These are phyloP conservation scores for Anthopleura xanthogrammica DNA, from an alignment of 92 coral and sea anemone genomes.

Conservation along the genomic window DNA sequence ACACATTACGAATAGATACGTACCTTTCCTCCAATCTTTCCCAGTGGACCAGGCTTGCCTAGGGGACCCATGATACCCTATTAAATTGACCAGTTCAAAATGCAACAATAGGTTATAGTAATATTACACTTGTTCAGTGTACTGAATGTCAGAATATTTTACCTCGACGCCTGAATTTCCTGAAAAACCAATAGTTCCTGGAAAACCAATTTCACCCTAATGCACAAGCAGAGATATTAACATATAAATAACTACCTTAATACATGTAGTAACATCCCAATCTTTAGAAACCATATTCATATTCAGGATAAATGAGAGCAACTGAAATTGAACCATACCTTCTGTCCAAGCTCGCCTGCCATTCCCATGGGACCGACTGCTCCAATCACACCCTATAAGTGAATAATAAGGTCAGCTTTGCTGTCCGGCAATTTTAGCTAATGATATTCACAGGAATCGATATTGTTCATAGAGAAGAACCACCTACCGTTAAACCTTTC, in stretches of 20 bases:
- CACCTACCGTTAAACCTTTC: constrained; percentile 28
- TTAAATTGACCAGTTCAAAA: not conserved
- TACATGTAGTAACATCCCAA: not conserved
- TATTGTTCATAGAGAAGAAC: not conserved
- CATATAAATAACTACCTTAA: not conserved
- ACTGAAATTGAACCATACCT: constrained; percentile 20
- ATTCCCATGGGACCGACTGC: constrained; percentile 27
- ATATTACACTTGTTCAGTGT: not conserved
- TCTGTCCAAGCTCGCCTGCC: constrained; percentile 47
- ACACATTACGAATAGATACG: not conserved
- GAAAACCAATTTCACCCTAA: constrained; percentile 68
- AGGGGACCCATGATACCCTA: constrained; percentile 64
- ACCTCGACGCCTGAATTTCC: constrained; percentile 74
- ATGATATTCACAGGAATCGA: not conserved
- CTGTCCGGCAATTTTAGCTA: not conserved
- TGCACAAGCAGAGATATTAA: not conserved
- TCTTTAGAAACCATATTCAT: not conserved
- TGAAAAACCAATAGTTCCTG: constrained; percentile 56
- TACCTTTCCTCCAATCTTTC: constrained; percentile 67
- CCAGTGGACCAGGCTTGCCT: constrained; percentile 69
- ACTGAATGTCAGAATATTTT: not conserved
- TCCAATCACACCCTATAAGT: constrained; percentile 31
- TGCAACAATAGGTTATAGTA: not conserved
- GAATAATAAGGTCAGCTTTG: not conserved
- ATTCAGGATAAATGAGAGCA: not conserved